Evolutionary conservation across 2,113 vertebrate species (phyloP).

Genomic region (Balaeniceps rex): DNA sequence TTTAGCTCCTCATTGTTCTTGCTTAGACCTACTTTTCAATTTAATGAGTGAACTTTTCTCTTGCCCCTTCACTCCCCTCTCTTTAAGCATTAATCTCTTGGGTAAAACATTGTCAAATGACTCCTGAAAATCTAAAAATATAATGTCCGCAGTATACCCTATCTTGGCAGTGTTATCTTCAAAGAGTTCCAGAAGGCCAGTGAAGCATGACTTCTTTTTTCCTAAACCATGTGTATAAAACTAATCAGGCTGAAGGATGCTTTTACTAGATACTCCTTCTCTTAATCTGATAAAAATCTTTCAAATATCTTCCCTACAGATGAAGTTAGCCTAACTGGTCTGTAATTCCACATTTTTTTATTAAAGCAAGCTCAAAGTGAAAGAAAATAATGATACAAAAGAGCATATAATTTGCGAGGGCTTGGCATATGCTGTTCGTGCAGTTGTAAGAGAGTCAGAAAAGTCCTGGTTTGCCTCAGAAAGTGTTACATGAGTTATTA

Average conservation of each 20-base stretch:
- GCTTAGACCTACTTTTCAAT: constrained; percentile 19
- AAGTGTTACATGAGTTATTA: not conserved
- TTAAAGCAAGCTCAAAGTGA: not conserved
- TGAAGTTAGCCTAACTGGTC: not conserved
- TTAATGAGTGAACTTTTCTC: constrained; percentile 32
- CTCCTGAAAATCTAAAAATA: constrained; percentile 37
- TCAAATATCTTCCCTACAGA: constrained; percentile 9
- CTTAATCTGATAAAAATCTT: constrained; percentile 40
- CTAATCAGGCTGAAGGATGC: constrained; percentile 41
- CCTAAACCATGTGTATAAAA: not conserved
- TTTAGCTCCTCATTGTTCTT: constrained; percentile 8
- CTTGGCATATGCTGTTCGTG: not conserved
- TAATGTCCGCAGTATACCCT: not conserved
- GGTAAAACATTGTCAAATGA: constrained; percentile 39
- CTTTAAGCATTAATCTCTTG: constrained; percentile 41
- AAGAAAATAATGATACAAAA: not conserved
- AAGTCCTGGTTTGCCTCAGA: not conserved
- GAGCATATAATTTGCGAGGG: not conserved
- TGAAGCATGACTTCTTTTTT: constrained; percentile 36
- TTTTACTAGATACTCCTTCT: constrained; percentile 21
- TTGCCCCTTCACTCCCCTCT: constrained; percentile 32
- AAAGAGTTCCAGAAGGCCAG: constrained; percentile 59
- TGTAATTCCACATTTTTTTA: constrained; percentile 1
- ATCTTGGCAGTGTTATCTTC: constrained; percentile 53
- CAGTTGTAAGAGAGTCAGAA: not conserved